phyloP scores from a whole-genome alignment of 2,113 vertebrate species.

The Pycnonotus jocosus region DNA sequence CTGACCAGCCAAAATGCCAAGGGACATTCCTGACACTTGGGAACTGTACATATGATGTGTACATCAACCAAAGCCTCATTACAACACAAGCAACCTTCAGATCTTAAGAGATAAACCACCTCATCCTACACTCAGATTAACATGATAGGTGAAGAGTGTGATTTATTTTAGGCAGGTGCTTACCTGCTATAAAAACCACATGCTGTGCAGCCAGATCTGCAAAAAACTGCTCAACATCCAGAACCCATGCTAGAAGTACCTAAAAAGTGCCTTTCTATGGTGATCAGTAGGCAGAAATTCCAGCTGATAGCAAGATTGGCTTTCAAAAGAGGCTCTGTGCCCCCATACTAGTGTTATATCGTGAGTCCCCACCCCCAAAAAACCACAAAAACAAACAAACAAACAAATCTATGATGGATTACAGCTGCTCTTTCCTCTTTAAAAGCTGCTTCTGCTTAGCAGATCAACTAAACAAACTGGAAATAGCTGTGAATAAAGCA shows the following conservation, averaged over 20 bases:
- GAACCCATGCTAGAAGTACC: background rate
- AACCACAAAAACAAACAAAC: background rate
- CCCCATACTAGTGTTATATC: background rate
- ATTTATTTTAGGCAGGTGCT: background rate
- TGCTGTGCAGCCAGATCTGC: background rate
- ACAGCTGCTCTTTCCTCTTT: background rate
- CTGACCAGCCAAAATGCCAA: background rate
- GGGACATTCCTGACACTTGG: background rate
- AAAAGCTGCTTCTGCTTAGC: background rate
- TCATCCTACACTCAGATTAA: background rate
- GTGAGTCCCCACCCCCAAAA: background rate
- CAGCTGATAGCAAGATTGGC: background rate
- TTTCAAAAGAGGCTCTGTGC: accelerated
- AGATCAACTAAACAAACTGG: background rate
- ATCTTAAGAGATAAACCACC: background rate
- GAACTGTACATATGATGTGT: background rate
- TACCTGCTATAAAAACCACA: background rate
- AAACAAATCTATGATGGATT: background rate
- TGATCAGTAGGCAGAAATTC: background rate
- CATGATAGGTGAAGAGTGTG: accelerated
- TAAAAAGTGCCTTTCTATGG: background rate
- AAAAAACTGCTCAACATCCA: background rate
- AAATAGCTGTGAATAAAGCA: background rate
- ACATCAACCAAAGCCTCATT: background rate
- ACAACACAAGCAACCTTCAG: background rate